Base-by-base conservation (phyloP, 2,113 vertebrate species). In the Lathamus discolor region DNA sequence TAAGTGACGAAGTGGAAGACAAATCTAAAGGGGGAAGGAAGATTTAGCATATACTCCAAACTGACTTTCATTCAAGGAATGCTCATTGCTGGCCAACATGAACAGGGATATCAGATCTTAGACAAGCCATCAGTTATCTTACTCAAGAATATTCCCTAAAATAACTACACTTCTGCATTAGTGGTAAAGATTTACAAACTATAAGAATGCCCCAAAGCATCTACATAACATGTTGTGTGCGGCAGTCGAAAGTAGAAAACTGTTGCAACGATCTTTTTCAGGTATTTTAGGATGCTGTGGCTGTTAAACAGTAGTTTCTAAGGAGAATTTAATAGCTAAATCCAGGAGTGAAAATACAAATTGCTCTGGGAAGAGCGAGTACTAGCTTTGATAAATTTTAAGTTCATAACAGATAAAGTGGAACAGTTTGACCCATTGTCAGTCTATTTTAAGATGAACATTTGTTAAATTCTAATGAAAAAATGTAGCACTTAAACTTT, bases 401-500 rank as follows among this genome's bases (percentile, higher is more conserved):
- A 95, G 96, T 97, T 97, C 96, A 48, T 95, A 86, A 92, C 89
- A 96, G 95, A 98, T 95, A 97, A 95, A 97, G 91, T 88, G 44
- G 78, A 96, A 88, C 83, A 39, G 83, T 91, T 83, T 98, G 98
- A 98, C 98, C 98, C 95, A 85, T 90, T 97, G 98, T 98, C 98
- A 95, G 96, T 97, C 97, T 98, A 97, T 98, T 98, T 98, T 97
- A 98, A 98, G 96, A 98, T 83, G 97, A 98, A 98, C 98, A 98
- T 98, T 98, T 98, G 98, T 98, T 98, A 98, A 96, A 97, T 97
- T 98, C 97, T 97, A 97, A 98, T 98, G 98, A 98, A 98, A 98
- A 98, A 98, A 97, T 95, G 97, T 96, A 97, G 96, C 96, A 98
- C 97, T 98, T 98, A 98, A 97, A 98, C 97, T 97, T 97, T 98